Conservation (phyloP, 2,888 invertebrate genomes). For the Siphlonurus alternatus region DNA sequence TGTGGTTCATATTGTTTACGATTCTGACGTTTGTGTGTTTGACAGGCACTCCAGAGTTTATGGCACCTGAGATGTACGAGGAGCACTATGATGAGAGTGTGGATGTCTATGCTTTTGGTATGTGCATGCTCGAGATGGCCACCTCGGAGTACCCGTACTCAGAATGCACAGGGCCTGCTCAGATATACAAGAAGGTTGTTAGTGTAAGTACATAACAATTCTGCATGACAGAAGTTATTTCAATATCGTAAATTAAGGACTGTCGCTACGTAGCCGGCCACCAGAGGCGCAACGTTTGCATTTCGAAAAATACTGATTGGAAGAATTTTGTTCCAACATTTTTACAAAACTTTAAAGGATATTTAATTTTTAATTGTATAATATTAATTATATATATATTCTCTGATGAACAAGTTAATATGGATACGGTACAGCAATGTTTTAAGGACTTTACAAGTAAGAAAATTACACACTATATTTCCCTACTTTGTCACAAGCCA, state of each 20-base stretch:
- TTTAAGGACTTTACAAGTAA: no score
- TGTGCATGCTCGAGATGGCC: slow-evolving; percentile 99
- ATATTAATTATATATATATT: not conserved
- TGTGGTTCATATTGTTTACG: no score
- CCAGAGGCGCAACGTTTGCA: no score
- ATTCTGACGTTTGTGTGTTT: no score
- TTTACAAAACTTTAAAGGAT: no score
- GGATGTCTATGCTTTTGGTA: slow-evolving; percentile 98
- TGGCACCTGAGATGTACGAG: slow-evolving; percentile 99
- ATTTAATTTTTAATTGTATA: no score
- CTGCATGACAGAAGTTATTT: not conserved
- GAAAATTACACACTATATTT: no score
- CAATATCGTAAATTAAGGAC: not conserved
- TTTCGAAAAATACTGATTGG: no score
- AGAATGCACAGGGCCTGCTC: slow-evolving; percentile 95
- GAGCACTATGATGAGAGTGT: slow-evolving; percentile 99
- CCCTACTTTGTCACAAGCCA: no score
- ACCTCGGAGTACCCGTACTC: slow-evolving; percentile 99
- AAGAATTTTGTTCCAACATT: no score
- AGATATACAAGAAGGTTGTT: slow-evolving; percentile 97
- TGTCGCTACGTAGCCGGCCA: slow-evolving; percentile 1
- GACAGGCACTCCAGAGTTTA: slow-evolving; percentile 78
- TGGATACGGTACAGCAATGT: no score
- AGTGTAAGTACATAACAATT: slow-evolving; percentile 43
- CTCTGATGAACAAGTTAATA: no score